Evolutionary conservation across 1,140 invertebrate species (phyloP), one percentile per base, ranked within the genome.

Genomic region (Achatina immaculata): DNA sequence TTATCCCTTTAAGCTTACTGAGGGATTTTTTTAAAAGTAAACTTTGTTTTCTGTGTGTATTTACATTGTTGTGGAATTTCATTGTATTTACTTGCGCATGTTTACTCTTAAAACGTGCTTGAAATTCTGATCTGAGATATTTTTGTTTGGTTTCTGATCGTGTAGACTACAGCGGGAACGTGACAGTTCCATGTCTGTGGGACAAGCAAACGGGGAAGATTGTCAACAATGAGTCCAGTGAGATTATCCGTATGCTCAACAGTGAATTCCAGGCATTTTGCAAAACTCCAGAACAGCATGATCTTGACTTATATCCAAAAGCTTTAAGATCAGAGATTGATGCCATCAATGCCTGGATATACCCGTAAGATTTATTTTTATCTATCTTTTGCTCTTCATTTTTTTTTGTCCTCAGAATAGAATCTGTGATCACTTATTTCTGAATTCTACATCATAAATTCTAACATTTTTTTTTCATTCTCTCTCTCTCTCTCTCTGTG

Each of bases 211-310:
- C 83, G 34, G 69, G 84, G n/a, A 90, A 85, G 0, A 84, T 90
- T 24, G 90, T 91, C 0, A 90, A 88, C 76, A 91, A 91, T 76
- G 89, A 91, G 71, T 90, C 89, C 0, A 87, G 86, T 62, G 90
- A 91, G 78, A 90, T 91, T 45, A 86, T 91, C 19, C 83, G 87
- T 28, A 91, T 91, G 88, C 81, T 91, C n/a, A 90, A 90, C 76
- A 36, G 79, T 28, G 89, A 91, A 79, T 90, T 91, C 81, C 90
- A 90, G 78, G 83, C 69, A 19, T 91, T 90, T 81, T 88, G 87
- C 83, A 78, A 80, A 34, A 90, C 88, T 0, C 76, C 84, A 0
- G 88, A 87, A 72, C 89, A 90, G 68, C 81, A 69, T n/a, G 74
- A 82, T 21, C 71, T 91, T 36, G 85, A 90, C 83, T 80, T 90